Evolutionary conservation across 2,113 vertebrate species (phyloP), one percentile per base, ranked within the genome.

Genomic region (Columba janthina): DNA sequence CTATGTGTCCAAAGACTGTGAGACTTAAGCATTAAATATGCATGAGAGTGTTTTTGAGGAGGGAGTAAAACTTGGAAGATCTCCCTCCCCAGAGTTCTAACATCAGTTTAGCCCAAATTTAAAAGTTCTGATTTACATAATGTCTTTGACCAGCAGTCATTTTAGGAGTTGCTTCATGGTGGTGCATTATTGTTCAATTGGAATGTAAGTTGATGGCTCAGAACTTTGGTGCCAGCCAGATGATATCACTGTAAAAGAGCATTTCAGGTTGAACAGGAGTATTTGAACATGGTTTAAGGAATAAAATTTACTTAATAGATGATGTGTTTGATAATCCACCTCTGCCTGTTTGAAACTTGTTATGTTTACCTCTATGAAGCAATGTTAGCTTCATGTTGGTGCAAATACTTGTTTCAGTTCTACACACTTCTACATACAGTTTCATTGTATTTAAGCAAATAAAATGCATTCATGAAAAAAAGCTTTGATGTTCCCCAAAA

Each of bases 71-170:
- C 51, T 36, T 85, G 81, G 22, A 74, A 25, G 46, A 88, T 77
- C 72, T 83, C 67, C 5, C 29, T 94, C 82, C 48, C 67, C 42
- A 56, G 91, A 86, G 88, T 38, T 58, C 34, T 83, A 72, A 67
- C 56, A 62, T 89, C 80, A 85, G 26, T 76, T 79, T 96, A 77
- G 42, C 65, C 38, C 65, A 58, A 60, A 88, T 34, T 83, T 57
- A 36, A 56, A 88, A 74, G 90, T 85, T 92, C 76, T 77, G 67
- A 84, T 86, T 58, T 92, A 22, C 42, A 60, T 66, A 38, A 73
- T 82, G 42, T 85, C 74, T 96, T 76, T 46, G 60, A 56, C 26
- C 64, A 93, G 75, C 85, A 95, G 78, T 94, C 56, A 53, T 60
- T 80, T 89, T 42, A 36, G 56, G 44, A 74, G n/a, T 81, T 92